These are phyloP conservation scores for Budorcas taxicolor DNA, from an alignment of 2,113 vertebrate species.

Conservation along the genomic window DNA sequence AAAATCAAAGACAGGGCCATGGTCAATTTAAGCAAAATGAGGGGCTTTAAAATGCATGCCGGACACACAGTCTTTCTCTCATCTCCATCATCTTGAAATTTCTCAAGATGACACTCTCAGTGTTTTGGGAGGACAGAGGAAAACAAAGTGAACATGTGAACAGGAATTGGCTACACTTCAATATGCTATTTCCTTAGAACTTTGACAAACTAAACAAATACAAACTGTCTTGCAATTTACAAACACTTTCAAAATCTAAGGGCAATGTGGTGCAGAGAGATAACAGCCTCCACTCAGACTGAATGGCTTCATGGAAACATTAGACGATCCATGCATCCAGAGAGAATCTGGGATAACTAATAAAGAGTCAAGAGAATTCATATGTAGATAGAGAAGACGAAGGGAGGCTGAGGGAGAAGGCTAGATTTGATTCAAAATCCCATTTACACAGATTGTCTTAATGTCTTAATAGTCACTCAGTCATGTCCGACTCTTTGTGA, in stretches of 20 bases:
- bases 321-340: not conserved
- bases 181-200: not conserved
- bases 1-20: not conserved
- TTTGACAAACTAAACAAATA: slow-evolving; percentile 32
- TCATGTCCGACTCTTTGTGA: too few species aligned
- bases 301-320: not conserved
- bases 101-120: not conserved
- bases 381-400: not conserved
- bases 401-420: not conserved
- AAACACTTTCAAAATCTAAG: slow-evolving; percentile 38
- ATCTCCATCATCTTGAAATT: not conserved
- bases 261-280: not conserved
- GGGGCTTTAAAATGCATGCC: not conserved
- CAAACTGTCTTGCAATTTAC: not conserved
- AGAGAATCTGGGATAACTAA: not conserved
- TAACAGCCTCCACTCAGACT: slow-evolving; percentile 16
- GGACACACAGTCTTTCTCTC: not conserved
- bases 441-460: not conserved
- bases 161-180: not conserved
- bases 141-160: not conserved
- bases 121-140: not conserved
- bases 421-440: not conserved
- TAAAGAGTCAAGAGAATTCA: not conserved
- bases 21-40: not conserved
- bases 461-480: too few species aligned